Conservation (phyloP, 1,140 invertebrate genomes). For the Penaeus vannamei region DNA sequence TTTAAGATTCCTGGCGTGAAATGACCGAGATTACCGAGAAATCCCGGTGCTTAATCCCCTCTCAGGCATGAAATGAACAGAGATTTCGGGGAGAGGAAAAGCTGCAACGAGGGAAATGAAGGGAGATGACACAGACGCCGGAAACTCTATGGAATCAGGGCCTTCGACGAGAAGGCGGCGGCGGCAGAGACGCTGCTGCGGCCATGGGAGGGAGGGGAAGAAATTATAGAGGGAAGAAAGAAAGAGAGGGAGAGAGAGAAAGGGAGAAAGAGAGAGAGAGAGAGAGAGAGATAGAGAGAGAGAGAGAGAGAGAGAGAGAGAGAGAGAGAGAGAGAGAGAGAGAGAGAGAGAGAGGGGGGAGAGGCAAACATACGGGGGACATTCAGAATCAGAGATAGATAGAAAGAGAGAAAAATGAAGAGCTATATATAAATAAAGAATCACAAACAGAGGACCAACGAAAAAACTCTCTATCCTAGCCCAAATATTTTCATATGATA, state of each 20-base stretch:
- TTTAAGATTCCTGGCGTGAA: too few relatives aligned
- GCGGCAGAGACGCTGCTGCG: not conserved
- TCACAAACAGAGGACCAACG: too few relatives aligned
- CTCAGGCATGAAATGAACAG: not conserved
- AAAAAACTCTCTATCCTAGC: too few relatives aligned
- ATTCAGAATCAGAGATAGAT: not conserved
- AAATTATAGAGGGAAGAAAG: not conserved
- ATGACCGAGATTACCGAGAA: too few relatives aligned
- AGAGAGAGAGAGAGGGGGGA: too few relatives aligned
- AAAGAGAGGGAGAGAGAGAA: not conserved
- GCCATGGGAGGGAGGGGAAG: not conserved
- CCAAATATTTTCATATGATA: too few relatives aligned
- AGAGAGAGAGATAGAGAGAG: not conserved
- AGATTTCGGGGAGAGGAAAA: too few relatives aligned
- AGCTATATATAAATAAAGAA: constrained; percentile 20
- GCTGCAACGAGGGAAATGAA: not conserved
- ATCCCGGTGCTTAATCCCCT: too few relatives aligned
- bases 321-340: not conserved
- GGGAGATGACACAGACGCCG: too few relatives aligned
- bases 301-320: not conserved
- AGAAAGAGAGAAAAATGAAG: not conserved
- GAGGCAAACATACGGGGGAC: not conserved
- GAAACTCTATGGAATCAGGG: too few relatives aligned
- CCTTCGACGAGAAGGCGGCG: too few relatives aligned
- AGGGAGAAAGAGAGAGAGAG: not conserved